Conservation (phyloP, 1,140 invertebrate genomes). For the Galendromus occidentalis region DNA sequence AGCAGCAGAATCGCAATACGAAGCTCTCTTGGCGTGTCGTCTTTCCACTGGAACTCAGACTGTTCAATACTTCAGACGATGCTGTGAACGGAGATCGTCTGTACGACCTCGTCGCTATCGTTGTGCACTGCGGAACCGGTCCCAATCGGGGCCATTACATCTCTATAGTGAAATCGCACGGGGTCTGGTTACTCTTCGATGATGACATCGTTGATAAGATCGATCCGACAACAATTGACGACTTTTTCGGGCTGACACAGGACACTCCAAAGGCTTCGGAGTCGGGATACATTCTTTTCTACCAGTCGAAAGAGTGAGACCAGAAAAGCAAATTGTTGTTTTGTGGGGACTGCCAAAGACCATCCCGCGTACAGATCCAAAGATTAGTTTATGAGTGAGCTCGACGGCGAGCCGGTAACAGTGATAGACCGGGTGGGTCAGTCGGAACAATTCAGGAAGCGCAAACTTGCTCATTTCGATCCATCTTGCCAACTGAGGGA, state of each 20-base stretch:
- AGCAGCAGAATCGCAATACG: slow-evolving; percentile 92
- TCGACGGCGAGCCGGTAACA: too few species aligned
- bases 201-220: slow-evolving; percentile 99
- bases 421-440: too few species aligned
- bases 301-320: slow-evolving; percentile 68
- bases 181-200: slow-evolving; percentile 97
- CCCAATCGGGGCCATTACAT: slow-evolving; percentile 99
- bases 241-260: slow-evolving; percentile 95
- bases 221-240: slow-evolving; percentile 92
- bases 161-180: slow-evolving; percentile 96
- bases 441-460: too few species aligned
- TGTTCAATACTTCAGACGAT: slow-evolving; percentile 97
- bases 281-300: slow-evolving; percentile 98
- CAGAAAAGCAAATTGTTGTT: background rate
- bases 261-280: slow-evolving; percentile 97
- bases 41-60: slow-evolving; percentile 85
- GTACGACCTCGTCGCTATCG: slow-evolving; percentile 94
- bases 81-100: slow-evolving; percentile 88
- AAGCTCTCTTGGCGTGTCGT: slow-evolving; percentile 97
- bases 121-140: slow-evolving; percentile 96
- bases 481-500: too few species aligned
- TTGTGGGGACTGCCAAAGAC: too few species aligned
- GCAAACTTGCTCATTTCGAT: too few species aligned
- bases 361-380: too few species aligned
- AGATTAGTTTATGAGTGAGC: too few species aligned